These are phyloP conservation scores for Littorina saxatilis DNA, from an alignment of 1,140 invertebrate species.

Conservation along the genomic window DNA sequence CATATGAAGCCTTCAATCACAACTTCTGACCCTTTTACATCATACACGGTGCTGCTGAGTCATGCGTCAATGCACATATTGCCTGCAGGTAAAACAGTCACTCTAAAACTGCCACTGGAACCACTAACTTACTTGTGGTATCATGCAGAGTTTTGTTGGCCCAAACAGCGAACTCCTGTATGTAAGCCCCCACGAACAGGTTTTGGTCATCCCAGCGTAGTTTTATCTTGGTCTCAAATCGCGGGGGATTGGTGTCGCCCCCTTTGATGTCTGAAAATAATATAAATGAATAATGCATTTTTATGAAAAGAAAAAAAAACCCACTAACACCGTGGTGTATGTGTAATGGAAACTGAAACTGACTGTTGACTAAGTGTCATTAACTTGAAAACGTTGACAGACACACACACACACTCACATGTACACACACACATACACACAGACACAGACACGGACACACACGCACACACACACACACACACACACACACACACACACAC, in stretches of 20 bases:
- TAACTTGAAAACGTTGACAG: not conserved
- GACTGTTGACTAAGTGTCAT: too few relatives aligned
- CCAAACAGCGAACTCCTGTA: conserved; percentile 60
- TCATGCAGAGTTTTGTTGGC: conserved; percentile 55
- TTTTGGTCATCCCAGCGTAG: conserved; percentile 57
- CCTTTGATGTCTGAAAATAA: conserved; percentile 60
- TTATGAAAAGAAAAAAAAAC: not conserved
- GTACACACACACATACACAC: too few relatives aligned
- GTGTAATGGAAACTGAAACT: not conserved
- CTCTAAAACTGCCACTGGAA: too few relatives aligned
- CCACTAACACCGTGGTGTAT: not conserved
- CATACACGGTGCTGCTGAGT: too few relatives aligned
- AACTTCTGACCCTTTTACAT: too few relatives aligned
- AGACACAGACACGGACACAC: too few relatives aligned
- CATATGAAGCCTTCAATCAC: too few relatives aligned
- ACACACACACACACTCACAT: too few relatives aligned
- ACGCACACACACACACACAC: not conserved
- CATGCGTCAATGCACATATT: too few relatives aligned
- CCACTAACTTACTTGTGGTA: conserved; percentile 54
- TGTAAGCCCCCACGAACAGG: conserved; percentile 53
- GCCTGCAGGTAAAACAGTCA: too few relatives aligned
- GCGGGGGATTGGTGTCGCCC: conserved; percentile 40
- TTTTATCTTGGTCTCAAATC: conserved; percentile 55
- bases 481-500: not conserved
- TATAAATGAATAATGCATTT: too few relatives aligned